A percentile compares a stretch with the other conserved stretches of the same genome.
Evolutionary conservation across 2,888 invertebrate genomes (phyloP).

Genomic region (Sphaerophoria taeniata): DNA sequence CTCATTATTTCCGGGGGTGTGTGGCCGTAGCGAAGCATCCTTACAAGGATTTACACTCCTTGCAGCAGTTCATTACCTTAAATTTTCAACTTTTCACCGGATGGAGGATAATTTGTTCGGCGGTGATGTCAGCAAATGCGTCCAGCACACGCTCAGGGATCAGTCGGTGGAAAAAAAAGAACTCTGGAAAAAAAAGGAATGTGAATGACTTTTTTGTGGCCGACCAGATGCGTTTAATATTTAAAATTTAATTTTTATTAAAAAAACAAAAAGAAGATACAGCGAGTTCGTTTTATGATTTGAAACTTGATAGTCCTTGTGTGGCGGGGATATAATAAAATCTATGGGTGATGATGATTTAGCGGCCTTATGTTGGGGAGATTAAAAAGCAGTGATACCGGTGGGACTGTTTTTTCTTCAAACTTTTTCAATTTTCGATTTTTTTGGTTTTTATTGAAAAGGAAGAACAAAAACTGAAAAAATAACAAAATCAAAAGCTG

Average conservation of each 20-base stretch:
- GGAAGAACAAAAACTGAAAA: not conserved
- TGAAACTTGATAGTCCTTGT: constrained; percentile 52
- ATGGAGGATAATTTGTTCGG: constrained; percentile 61
- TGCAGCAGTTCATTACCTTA: constrained; percentile 80
- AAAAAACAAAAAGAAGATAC: constrained; percentile 34
- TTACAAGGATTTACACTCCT: constrained; percentile 76
- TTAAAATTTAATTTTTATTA: constrained; percentile 75
- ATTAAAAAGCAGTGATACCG: constrained; percentile 55
- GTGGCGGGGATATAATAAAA: not conserved
- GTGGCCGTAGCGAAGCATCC: constrained; percentile 19
- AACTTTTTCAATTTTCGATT: constrained; percentile 73
- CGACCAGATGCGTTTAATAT: constrained; percentile 74
- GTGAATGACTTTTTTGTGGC: constrained; percentile 66
- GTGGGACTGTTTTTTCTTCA: constrained; percentile 53
- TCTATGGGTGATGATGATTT: constrained; percentile 67
- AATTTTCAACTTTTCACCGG: constrained; percentile 79
- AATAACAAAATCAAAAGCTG: constrained; percentile 38
- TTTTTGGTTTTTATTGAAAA: constrained; percentile 39
- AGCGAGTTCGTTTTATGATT: constrained; percentile 40
- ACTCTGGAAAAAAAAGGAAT: not conserved
- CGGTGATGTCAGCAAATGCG: constrained; percentile 68
- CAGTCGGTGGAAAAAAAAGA: not conserved
- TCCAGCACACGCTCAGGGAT: constrained; percentile 69
- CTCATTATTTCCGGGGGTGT: constrained; percentile 68
- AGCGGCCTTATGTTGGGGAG: constrained; percentile 44